Evolutionary conservation across 2,797 vertebrate genomes (phyloP).

Genomic region (Todus mexicanus): DNA sequence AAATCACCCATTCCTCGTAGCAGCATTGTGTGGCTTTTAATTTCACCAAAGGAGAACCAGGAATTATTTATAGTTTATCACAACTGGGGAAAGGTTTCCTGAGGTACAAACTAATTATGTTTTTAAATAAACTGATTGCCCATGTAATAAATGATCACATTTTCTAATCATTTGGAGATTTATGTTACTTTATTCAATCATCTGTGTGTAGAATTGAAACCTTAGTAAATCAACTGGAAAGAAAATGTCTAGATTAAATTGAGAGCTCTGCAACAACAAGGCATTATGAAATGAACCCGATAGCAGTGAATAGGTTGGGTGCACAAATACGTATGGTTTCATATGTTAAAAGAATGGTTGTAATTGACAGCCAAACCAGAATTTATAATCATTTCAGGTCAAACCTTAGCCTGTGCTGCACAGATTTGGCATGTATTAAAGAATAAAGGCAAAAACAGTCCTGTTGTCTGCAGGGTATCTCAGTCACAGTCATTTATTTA

Average conservation of each 20-base stretch:
- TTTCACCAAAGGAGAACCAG: conserved; percentile 45
- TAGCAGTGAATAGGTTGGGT: not conserved
- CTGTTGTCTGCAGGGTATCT: not conserved
- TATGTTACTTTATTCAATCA: conserved; percentile 51
- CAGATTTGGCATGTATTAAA: not conserved
- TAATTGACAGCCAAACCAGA: not conserved
- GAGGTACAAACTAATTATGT: conserved; percentile 64
- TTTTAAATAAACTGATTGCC: conserved; percentile 68
- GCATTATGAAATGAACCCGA: not conserved
- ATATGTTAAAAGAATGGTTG: not conserved
- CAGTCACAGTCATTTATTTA: not conserved
- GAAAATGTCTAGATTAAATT: conserved; percentile 25
- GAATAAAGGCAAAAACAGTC: not conserved
- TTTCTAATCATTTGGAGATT: conserved; percentile 61
- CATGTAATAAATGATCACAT: conserved; percentile 64
- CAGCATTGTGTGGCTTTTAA: conserved; percentile 58
- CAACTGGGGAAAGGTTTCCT: conserved; percentile 55
- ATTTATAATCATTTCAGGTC: not conserved
- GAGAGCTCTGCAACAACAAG: not conserved
- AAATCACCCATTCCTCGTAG: conserved; percentile 23
- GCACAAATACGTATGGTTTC: not conserved
- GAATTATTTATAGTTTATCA: conserved; percentile 70
- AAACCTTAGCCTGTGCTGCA: not conserved
- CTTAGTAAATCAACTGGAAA: conserved; percentile 46
- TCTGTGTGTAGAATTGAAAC: conserved; percentile 23